These are phyloP conservation scores for Monomorium pharaonis DNA, from an alignment of 1,140 invertebrate genomes.

Conservation along the genomic window DNA sequence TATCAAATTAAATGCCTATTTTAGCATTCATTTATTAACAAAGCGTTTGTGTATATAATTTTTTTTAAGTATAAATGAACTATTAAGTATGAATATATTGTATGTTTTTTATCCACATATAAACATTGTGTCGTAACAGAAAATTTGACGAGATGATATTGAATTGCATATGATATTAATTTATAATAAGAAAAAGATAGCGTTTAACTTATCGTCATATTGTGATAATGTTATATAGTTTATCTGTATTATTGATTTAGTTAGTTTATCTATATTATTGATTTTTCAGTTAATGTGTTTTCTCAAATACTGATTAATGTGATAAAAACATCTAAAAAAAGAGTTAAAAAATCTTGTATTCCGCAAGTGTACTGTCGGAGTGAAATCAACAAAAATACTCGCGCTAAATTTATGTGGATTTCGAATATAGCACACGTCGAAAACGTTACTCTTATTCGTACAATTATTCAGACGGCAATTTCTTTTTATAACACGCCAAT, in stretches of 20 bases:
- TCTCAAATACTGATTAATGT: background rate
- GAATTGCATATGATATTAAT: background rate
- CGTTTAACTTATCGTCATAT: background rate
- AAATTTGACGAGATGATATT: background rate
- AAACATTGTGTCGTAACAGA: background rate
- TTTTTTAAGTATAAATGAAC: background rate
- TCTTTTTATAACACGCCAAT: conserved; percentile 12
- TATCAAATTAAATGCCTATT: background rate
- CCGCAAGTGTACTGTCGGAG: background rate
- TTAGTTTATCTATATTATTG: background rate
- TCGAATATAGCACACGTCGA: conserved; percentile 5
- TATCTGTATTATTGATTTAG: background rate
- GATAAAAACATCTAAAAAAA: background rate
- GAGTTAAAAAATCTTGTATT: background rate
- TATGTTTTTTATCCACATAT: background rate
- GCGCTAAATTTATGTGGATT: background rate
- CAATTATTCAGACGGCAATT: conserved; percentile 16
- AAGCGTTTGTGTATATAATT: background rate
- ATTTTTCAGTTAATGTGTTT: background rate
- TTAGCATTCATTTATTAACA: background rate
- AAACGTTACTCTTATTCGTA: conserved; percentile 33
- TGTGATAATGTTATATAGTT: background rate
- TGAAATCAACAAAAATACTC: background rate
- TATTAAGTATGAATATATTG: background rate
- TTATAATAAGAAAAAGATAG: background rate